Conservation (phyloP, 2,113 vertebrate species). For the Ursus arctos region DNA sequence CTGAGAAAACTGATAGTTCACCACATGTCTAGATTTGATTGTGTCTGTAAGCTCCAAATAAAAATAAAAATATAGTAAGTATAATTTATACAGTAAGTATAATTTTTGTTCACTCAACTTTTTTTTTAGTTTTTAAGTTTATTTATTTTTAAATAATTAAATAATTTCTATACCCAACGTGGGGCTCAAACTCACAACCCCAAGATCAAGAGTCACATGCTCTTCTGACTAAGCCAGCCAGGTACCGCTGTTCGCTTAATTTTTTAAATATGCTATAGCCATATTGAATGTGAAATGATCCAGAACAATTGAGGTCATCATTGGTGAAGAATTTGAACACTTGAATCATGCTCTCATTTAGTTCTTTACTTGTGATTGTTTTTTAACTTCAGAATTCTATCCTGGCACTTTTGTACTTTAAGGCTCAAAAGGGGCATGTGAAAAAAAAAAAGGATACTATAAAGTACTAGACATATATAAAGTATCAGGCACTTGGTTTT, state of each 20-base stretch:
- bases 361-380: slow-evolving; percentile 32
- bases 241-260: neutral
- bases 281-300: slow-evolving; percentile 22
- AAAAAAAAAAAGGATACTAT: slow-evolving; percentile 3
- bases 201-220: neutral
- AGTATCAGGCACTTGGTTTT: neutral
- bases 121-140: neutral
- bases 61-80: neutral
- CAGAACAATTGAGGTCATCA: neutral
- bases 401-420: neutral
- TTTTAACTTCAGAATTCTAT: slow-evolving; percentile 31
- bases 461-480: neutral
- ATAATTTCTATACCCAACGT: neutral
- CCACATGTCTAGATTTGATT: neutral
- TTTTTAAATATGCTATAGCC: neutral
- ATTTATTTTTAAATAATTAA: neutral
- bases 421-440: neutral
- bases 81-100: slow-evolving; percentile 12
- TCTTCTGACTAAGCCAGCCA: neutral
- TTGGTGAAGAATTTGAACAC: slow-evolving; percentile 46
- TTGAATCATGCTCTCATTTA: slow-evolving; percentile 3
- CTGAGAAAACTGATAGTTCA: neutral
- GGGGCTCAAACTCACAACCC: neutral
- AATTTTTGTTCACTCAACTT: neutral
- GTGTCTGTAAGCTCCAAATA: slow-evolving; percentile 7